These are phyloP conservation scores for Therioaphis trifolii DNA, from an alignment of 2,888 invertebrate species.

Conservation along the genomic window DNA sequence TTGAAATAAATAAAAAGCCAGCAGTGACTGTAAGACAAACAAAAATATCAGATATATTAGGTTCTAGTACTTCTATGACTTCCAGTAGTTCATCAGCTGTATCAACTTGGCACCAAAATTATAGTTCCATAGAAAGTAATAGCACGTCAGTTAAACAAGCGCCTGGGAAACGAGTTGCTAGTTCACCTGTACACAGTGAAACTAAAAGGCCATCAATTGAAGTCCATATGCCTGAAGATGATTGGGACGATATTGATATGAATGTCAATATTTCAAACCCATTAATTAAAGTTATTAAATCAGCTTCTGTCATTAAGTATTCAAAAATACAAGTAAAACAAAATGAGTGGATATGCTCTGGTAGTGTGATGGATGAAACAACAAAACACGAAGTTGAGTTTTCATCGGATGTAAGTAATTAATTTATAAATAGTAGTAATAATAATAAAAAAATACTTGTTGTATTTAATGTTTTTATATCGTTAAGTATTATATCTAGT, in stretches of 20 bases:
- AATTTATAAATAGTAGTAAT: not conserved
- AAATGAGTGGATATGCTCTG: conserved; percentile 54
- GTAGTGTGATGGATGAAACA: conserved; percentile 16
- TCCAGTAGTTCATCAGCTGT: not conserved
- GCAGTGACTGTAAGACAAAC: conserved; percentile 9
- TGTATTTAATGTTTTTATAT: not conserved
- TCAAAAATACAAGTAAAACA: conserved; percentile 61
- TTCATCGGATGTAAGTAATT: conserved; percentile 50
- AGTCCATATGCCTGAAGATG: not conserved
- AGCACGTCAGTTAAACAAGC: not conserved
- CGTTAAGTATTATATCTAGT: not conserved
- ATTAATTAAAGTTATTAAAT: conserved; percentile 29
- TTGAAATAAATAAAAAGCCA: not conserved
- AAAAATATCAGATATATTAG: conserved; percentile 53
- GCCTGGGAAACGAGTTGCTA: conserved; percentile 36
- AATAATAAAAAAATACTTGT: not conserved
- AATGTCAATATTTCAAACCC: conserved; percentile 19
- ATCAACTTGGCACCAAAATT: not conserved
- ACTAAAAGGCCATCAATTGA: conserved; percentile 40
- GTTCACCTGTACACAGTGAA: conserved; percentile 36
- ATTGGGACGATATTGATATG: not conserved
- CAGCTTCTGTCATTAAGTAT: conserved; percentile 20
- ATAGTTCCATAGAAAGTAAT: not conserved
- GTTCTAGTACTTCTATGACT: not conserved
- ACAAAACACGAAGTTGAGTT: conserved; percentile 44